phyloP scores from a whole-genome alignment of 2,888 invertebrate genomes.

The Catocala fraxini region DNA sequence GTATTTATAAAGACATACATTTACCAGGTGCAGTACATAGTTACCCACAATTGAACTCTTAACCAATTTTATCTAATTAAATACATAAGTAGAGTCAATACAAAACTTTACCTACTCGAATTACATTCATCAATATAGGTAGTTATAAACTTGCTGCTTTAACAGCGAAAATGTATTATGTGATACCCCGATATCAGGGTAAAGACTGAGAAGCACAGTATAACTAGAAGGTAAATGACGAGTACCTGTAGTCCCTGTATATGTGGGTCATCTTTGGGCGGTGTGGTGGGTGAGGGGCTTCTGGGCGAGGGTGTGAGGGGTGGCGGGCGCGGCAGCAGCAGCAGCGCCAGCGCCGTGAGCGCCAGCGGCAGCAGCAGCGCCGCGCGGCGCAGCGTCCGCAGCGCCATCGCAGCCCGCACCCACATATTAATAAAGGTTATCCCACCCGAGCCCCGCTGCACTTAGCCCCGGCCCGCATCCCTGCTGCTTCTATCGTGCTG shows the following conservation, averaged over 20 bases:
- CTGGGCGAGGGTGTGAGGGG: slow-evolving; percentile 60
- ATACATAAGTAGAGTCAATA: too few relatives aligned
- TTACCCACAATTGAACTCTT: too few relatives aligned
- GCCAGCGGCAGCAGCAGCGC: slow-evolving; percentile 83
- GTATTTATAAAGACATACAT: too few relatives aligned
- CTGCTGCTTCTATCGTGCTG: slow-evolving; percentile 35
- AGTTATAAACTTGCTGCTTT: too few relatives aligned
- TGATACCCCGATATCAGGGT: too few relatives aligned
- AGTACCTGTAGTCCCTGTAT: slow-evolving; percentile 52
- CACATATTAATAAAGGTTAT: slow-evolving; percentile 65
- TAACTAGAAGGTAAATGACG: not conserved
- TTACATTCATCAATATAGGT: too few relatives aligned
- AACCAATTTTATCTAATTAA: too few relatives aligned
- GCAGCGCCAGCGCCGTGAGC: slow-evolving; percentile 84
- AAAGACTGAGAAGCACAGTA: too few relatives aligned
- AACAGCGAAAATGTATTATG: too few relatives aligned
- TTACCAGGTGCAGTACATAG: too few relatives aligned
- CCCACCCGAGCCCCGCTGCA: slow-evolving; percentile 37
- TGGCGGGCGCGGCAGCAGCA: slow-evolving; percentile 80
- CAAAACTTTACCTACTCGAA: too few relatives aligned
- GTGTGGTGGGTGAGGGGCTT: slow-evolving; percentile 52
- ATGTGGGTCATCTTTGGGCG: slow-evolving; percentile 57
- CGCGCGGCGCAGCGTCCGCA: slow-evolving; percentile 78
- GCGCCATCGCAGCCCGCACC: slow-evolving; percentile 76
- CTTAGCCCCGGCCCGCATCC: slow-evolving; percentile 39